Evolutionary conservation across 2,888 invertebrate genomes (phyloP).

Genomic region (Scaeva pyrastri): DNA sequence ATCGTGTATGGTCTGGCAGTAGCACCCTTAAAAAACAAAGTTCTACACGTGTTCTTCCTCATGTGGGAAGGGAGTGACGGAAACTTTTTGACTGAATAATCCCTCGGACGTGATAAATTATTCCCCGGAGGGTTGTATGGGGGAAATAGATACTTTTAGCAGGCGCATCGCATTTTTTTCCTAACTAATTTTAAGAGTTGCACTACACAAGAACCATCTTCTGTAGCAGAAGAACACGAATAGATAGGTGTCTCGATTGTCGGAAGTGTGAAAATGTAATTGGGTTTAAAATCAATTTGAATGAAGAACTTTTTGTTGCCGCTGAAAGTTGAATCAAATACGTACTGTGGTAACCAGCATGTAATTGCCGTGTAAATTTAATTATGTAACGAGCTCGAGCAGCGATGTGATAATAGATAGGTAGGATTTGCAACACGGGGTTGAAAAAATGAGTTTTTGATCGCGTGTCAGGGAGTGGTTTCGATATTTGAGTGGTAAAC

Average conservation of each 20-base stretch:
- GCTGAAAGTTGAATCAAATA: slow-evolving; percentile 40
- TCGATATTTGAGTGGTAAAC: slow-evolving; percentile 43
- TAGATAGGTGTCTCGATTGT: not conserved
- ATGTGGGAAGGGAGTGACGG: slow-evolving; percentile 53
- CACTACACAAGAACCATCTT: slow-evolving; percentile 3
- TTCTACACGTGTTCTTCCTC: slow-evolving; percentile 77
- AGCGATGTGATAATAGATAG: slow-evolving; percentile 76
- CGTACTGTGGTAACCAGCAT: slow-evolving; percentile 73
- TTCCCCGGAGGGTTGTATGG: slow-evolving; percentile 81
- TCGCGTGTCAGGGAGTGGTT: slow-evolving; percentile 73
- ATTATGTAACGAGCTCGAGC: slow-evolving; percentile 82
- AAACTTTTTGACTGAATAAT: slow-evolving; percentile 83
- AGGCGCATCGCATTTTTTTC: slow-evolving; percentile 60
- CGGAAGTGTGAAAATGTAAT: slow-evolving; percentile 78
- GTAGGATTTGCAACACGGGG: slow-evolving; percentile 55
- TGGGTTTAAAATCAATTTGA: slow-evolving; percentile 84
- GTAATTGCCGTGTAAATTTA: slow-evolving; percentile 84
- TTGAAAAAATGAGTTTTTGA: slow-evolving; percentile 22
- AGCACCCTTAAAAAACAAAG: slow-evolving; percentile 74
- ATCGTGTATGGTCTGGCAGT: slow-evolving; percentile 51
- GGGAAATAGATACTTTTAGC: slow-evolving; percentile 64
- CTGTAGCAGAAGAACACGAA: not conserved
- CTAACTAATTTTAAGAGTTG: slow-evolving; percentile 59
- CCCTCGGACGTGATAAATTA: slow-evolving; percentile 83
- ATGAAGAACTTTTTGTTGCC: slow-evolving; percentile 66